Base-by-base conservation (phyloP, 2,888 invertebrate genomes). In the Andrena minutula region DNA sequence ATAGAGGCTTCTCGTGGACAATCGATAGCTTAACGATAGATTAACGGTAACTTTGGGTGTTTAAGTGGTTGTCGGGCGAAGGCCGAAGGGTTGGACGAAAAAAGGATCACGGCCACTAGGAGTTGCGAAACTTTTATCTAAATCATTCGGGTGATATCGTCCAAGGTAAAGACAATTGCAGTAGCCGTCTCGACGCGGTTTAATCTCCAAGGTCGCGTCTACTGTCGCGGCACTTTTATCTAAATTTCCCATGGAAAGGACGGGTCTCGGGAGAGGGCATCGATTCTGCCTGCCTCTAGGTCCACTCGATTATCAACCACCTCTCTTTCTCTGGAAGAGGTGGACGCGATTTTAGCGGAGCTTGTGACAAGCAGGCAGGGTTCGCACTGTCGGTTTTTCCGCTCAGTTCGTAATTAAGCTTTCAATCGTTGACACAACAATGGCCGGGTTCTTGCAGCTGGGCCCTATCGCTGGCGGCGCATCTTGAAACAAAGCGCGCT, bases 391-490 rank as follows among this genome's bases (percentile, higher is more conserved):
- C 8, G 61, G 47, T 10, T 75, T 53, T 75, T 68, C 66, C 53
- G 7, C 16, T 41, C 53, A 68, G 26, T 23, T 20, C 20, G 51
- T 28, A 35, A 68, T 56, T 30, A 28, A 12, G 28, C 16, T 49
- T 58, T 10, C 12, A 0, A 58, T 41, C n/a, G 47, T 10, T 7
- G 41, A 12, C 73, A n/a, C 2, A 47, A 74, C 41, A 78, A 75
- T 63, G 10, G 47, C 10, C 60, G 2, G 0, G 5, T 0, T 23
- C 30, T n/a, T 23, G 16, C 53, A 7, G 30, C 5, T 23, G 47
- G 7, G 6, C 6, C 30, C 53, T 51, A 23, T 61, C 51, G 23
- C 12, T 20, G 10, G 2, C 5, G 28, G 35, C 16, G 3, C 1
- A 49, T 60, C 28, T 72, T 2, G 2, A 2, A 8, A 8, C 32